A percentile compares a stretch with the other conserved stretches of the same genome.
Conservation (phyloP, 2,797 vertebrate species). For the Orestias chungarensis region DNA sequence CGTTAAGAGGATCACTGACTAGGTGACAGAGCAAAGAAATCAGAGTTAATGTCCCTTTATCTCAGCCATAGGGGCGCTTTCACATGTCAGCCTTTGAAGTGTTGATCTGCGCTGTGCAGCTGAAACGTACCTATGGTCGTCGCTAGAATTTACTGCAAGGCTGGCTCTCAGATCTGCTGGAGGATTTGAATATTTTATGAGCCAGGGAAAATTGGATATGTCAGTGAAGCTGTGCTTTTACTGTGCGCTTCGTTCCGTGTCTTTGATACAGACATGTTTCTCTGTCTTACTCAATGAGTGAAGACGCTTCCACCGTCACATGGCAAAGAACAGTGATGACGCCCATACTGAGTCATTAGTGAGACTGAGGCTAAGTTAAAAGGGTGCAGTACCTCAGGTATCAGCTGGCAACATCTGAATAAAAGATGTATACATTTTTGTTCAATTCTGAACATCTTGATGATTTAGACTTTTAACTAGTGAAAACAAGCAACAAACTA, state of each 20-base stretch:
- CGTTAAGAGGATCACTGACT: constrained; percentile 78
- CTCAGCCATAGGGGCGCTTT: constrained; percentile 68
- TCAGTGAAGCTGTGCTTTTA: constrained; percentile 76
- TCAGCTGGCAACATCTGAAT: constrained; percentile 44
- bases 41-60: constrained; percentile 77
- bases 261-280: constrained; percentile 79
- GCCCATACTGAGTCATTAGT: constrained; percentile 56
- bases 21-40: constrained; percentile 72
- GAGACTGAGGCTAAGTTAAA: constrained; percentile 33
- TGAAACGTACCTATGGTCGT: constrained; percentile 69
- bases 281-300: constrained; percentile 75
- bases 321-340: constrained; percentile 63
- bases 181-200: constrained; percentile 88
- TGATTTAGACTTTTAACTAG: neutral
- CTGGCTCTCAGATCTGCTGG: constrained; percentile 73
- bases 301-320: constrained; percentile 57
- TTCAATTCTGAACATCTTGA: neutral
- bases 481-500: neutral
- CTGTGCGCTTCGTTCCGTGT: constrained; percentile 63
- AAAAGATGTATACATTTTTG: no score
- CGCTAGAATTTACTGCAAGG: constrained; percentile 75
- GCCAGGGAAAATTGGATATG: constrained; percentile 81
- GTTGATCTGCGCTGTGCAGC: constrained; percentile 53
- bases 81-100: constrained; percentile 67
- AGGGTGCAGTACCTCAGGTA: constrained; percentile 46